Base-by-base conservation (phyloP, 2,888 invertebrate species). In the Carabus problematicus region DNA sequence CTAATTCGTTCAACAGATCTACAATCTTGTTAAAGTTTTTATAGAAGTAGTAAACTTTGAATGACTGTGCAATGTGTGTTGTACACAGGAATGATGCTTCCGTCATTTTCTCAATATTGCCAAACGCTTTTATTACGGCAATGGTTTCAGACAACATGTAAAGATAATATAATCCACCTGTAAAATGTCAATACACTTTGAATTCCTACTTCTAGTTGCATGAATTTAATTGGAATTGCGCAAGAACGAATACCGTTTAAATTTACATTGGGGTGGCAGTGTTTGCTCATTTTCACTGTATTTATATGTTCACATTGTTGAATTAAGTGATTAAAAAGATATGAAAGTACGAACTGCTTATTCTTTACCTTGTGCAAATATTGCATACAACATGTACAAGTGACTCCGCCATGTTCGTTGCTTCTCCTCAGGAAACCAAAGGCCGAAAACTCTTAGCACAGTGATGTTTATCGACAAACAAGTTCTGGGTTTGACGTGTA, bases 71-170 rank as follows among this genome's bases (percentile, higher is more conserved):
- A 12, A 70, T 68, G 62, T 79, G 77, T 0, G 78, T 79, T 41
- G 79, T 69, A 6, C 78, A 72, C 18, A 79, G 72, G 64, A 78
- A 78, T 3, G 75, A 75, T 6, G 75, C 75, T 16, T 75, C 74
- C 7, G 74, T 75, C 70, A 79, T 71, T 64, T 75, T 72, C 61
- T 76, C 75, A 43, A 79, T 69, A 71, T 79, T 73, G 8, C 75
- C 76, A 29, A 85, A 84, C 9, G 84, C 83, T 40, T 80, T 73
- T 64, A 79, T 79, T 60, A 86, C 73, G 73, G 85, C 84, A 2
- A 84, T 80, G 0, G 83, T 75, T 79, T 86, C 85, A 29, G 83
- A 82, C 12, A 84, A 74, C 0, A 85, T 73, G 74, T 83, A 85
- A 3, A 79, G 80, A 0, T 84, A 83, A 83, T 76, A 70, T 29